Evolutionary conservation across 2,113 vertebrate species (phyloP).

Genomic region (Gopherus flavomarginatus): DNA sequence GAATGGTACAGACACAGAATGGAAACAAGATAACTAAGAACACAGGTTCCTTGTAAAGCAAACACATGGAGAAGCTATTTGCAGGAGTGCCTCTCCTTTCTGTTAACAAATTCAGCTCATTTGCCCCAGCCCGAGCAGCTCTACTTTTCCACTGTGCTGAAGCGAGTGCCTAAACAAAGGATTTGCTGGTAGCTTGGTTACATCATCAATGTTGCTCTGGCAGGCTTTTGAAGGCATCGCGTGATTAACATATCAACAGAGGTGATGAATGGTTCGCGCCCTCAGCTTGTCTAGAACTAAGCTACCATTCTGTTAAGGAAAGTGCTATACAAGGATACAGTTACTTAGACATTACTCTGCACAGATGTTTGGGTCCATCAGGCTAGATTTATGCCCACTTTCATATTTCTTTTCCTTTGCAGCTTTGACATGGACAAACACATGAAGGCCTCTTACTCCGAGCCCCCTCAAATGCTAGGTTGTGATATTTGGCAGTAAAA

Average conservation of each 20-base stretch:
- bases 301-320: conserved; percentile 13
- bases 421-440: background rate
- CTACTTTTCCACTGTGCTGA: background rate
- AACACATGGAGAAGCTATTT: background rate
- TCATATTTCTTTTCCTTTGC: background rate
- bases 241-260: conserved; percentile 37
- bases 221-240: conserved; percentile 20
- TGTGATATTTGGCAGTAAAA: conserved; percentile 5
- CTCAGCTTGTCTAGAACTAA: too few relatives aligned
- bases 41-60: background rate
- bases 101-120: background rate
- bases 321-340: background rate
- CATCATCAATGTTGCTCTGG: conserved; percentile 44
- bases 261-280: background rate
- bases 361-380: background rate
- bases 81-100: background rate
- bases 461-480: background rate
- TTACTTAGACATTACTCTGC: background rate
- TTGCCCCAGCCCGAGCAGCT: background rate
- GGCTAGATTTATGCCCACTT: conserved; percentile 13
- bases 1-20: background rate
- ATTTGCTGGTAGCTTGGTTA: conserved; percentile 64
- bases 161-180: conserved; percentile 72
- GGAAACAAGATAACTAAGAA: background rate
- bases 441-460: background rate